These are phyloP conservation scores for Proteles cristata DNA, from an alignment of 2,113 vertebrate genomes.

Conservation along the genomic window DNA sequence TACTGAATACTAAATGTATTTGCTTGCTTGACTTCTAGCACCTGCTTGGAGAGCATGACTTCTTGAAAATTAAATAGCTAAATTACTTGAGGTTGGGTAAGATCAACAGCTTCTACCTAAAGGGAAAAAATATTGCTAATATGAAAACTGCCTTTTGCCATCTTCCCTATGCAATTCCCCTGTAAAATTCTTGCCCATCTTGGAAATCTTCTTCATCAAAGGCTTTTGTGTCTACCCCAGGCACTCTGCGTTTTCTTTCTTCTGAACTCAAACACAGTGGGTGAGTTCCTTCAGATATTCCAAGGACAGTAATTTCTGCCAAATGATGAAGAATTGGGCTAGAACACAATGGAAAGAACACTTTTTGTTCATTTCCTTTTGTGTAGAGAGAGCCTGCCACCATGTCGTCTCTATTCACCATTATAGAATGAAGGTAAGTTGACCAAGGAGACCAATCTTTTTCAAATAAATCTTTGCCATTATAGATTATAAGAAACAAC, in stretches of 20 bases:
- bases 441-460: not conserved
- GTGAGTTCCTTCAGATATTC: not conserved
- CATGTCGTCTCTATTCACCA: accelerated
- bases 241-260: not conserved
- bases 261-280: not conserved
- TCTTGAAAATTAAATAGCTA: slow-evolving; percentile 36
- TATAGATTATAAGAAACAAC: not conserved
- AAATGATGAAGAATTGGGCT: not conserved
- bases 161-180: not conserved
- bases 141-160: not conserved
- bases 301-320: not conserved
- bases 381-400: not conserved
- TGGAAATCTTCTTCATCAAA: not conserved
- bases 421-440: not conserved
- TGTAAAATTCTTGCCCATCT: not conserved
- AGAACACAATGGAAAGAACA: not conserved
- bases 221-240: not conserved
- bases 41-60: not conserved
- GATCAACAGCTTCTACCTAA: not conserved
- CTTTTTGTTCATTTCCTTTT: not conserved
- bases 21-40: not conserved
- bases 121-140: not conserved
- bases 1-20: slow-evolving; percentile 25
- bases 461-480: not conserved
- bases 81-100: slow-evolving; percentile 17